phyloP scores from a whole-genome alignment of 2,113 vertebrate species.

The Takifugu flavidus region DNA sequence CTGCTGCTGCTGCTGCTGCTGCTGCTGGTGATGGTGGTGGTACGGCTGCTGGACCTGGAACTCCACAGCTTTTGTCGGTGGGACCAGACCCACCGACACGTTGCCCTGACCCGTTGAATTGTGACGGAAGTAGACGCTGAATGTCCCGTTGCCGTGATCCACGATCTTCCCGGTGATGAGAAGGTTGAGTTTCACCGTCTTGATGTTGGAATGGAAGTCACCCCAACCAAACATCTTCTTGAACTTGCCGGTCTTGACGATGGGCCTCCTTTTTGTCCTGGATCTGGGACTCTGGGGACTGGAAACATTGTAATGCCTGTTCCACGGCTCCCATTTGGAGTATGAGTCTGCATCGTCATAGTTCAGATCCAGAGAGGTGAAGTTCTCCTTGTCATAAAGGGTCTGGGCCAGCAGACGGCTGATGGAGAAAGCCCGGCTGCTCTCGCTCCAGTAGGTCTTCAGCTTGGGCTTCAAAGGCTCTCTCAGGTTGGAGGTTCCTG shows the following conservation, averaged over 20 bases:
- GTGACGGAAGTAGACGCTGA: slow-evolving; percentile 98
- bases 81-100: slow-evolving; percentile 93
- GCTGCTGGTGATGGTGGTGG: slow-evolving; percentile 42
- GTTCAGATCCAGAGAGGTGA: slow-evolving; percentile 85
- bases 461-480: slow-evolving; percentile 83
- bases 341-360: slow-evolving; percentile 85
- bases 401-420: slow-evolving; percentile 90
- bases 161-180: slow-evolving; percentile 98
- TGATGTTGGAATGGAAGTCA: slow-evolving; percentile 98
- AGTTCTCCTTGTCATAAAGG: slow-evolving; percentile 84
- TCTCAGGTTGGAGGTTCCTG: slow-evolving; percentile 79
- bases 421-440: slow-evolving; percentile 87
- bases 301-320: slow-evolving; percentile 88
- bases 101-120: slow-evolving; percentile 97
- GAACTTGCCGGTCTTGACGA: slow-evolving; percentile 95
- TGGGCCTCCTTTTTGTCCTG: slow-evolving; percentile 86
- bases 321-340: slow-evolving; percentile 89
- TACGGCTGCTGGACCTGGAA: slow-evolving; percentile 80
- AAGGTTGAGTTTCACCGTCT: slow-evolving; percentile 94
- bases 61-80: slow-evolving; percentile 95
- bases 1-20: slow-evolving; percentile 74
- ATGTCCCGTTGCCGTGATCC: slow-evolving; percentile 97
- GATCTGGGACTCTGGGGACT: slow-evolving; percentile 82
- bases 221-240: slow-evolving; percentile 99
- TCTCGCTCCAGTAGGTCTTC: slow-evolving; percentile 89